Evolutionary conservation across 1,140 invertebrate species (phyloP).

Genomic region (Ditylenchus dipsaci): DNA sequence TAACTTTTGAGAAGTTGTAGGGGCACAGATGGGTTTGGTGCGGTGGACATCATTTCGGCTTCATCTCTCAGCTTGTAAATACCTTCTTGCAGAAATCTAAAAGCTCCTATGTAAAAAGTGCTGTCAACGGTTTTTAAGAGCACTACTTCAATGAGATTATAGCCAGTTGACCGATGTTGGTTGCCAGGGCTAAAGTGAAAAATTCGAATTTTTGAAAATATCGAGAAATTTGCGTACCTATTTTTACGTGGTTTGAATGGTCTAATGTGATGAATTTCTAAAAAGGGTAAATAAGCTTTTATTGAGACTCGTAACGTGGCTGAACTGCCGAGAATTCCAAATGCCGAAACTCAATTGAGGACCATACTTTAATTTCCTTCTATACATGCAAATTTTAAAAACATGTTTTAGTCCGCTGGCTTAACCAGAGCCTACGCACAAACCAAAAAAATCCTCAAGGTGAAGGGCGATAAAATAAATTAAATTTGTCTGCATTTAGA

Average conservation of each 20-base stretch:
- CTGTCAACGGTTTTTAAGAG: background rate
- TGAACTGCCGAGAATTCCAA: no score
- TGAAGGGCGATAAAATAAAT: slow-evolving; percentile 15
- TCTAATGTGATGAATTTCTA: slow-evolving; percentile 32
- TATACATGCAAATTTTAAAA: no score
- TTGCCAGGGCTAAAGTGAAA: slow-evolving; percentile 20
- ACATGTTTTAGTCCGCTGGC: no score
- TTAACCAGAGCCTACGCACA: no score
- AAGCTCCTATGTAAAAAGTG: slow-evolving; percentile 2
- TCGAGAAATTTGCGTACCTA: background rate
- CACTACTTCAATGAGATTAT: slow-evolving; percentile 33
- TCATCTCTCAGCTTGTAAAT: slow-evolving; percentile 24
- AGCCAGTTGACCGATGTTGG: slow-evolving; percentile 28
- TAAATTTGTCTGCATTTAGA: no score
- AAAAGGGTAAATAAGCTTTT: slow-evolving; percentile 3
- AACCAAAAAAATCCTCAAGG: slow-evolving; percentile 10
- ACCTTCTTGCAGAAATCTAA: slow-evolving; percentile 33
- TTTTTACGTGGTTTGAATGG: slow-evolving; percentile 30
- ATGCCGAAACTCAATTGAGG: no score
- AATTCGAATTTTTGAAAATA: no score
- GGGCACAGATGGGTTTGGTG: background rate
- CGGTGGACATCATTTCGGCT: slow-evolving; percentile 13
- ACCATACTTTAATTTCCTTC: no score
- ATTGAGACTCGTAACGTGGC: background rate
- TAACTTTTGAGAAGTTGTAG: background rate